Conservation (phyloP, 2,797 vertebrate genomes). For the Delichon dasypus region DNA sequence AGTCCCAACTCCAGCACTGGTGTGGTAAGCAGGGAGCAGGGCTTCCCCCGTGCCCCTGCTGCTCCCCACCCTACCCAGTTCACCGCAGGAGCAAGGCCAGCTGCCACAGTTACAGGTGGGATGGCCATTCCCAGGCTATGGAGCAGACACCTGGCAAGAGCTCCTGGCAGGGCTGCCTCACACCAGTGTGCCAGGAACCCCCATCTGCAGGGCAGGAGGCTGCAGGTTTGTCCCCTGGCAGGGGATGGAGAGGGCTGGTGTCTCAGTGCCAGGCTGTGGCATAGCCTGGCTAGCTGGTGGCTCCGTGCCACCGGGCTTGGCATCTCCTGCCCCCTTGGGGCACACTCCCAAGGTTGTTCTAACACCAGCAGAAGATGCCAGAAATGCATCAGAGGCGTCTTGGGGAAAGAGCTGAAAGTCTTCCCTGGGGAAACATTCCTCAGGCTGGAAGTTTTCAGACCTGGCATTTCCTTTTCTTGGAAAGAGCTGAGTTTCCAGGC, state of each 20-base stretch:
- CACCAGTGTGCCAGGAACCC: background rate
- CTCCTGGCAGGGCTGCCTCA: background rate
- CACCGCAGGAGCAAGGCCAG: background rate
- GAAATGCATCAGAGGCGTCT: background rate
- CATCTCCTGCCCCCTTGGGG: background rate
- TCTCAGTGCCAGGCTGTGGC: background rate
- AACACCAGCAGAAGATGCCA: background rate
- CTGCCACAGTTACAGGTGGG: background rate
- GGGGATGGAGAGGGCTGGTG: background rate
- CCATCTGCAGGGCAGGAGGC: background rate
- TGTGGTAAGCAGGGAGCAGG: background rate
- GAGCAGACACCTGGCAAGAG: background rate
- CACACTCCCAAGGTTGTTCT: background rate
- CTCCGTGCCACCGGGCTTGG: background rate
- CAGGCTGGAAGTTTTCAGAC: background rate
- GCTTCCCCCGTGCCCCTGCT: background rate
- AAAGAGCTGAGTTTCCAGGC: conserved; percentile 12
- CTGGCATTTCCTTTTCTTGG: conserved; percentile 21
- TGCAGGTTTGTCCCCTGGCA: background rate
- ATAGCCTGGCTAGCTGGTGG: background rate
- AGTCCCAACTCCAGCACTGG: background rate
- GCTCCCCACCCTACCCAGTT: background rate
- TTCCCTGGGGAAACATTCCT: conserved; percentile 21
- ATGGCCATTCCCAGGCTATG: background rate
- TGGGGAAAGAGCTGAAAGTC: background rate